These are phyloP conservation scores for Sorex araneus DNA, from an alignment of 2,113 vertebrate genomes.

Conservation along the genomic window DNA sequence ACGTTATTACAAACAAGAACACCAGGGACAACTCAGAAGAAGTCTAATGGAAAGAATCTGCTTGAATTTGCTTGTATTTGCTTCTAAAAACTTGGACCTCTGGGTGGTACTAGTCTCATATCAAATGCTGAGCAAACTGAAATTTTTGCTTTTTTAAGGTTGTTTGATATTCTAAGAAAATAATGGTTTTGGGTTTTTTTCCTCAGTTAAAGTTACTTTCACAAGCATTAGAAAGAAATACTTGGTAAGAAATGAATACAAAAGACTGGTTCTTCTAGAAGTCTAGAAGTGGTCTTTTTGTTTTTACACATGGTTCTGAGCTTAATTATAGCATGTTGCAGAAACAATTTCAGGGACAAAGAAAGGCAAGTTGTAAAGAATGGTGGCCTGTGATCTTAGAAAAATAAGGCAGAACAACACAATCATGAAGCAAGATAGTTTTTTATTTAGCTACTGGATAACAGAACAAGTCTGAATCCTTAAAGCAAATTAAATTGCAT, in stretches of 20 bases:
- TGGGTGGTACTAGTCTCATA: background rate
- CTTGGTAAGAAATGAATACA: background rate
- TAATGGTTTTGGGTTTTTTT: conserved; percentile 19
- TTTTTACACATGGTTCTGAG: conserved; percentile 31
- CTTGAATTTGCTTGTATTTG: background rate
- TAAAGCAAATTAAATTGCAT: conserved; percentile 49
- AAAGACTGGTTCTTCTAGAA: background rate
- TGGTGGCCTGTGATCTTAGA: background rate
- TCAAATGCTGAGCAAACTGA: background rate
- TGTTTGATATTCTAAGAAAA: conserved; percentile 14
- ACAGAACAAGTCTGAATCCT: conserved; percentile 2
- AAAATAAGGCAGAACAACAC: background rate
- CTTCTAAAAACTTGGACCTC: conserved; percentile 15
- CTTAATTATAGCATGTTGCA: background rate
- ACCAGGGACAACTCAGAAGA: background rate
- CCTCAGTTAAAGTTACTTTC: conserved; percentile 20
- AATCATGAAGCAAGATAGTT: background rate
- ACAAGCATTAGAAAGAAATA: background rate
- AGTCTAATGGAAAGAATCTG: background rate
- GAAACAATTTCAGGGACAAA: background rate
- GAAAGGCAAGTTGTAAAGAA: background rate
- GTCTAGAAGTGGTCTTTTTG: background rate
- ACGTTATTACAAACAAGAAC: conserved; percentile 53
- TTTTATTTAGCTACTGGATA: background rate
- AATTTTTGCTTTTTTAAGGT: background rate